Evolutionary conservation across 2,888 invertebrate genomes (phyloP).

Genomic region (Esperia sulphurella): DNA sequence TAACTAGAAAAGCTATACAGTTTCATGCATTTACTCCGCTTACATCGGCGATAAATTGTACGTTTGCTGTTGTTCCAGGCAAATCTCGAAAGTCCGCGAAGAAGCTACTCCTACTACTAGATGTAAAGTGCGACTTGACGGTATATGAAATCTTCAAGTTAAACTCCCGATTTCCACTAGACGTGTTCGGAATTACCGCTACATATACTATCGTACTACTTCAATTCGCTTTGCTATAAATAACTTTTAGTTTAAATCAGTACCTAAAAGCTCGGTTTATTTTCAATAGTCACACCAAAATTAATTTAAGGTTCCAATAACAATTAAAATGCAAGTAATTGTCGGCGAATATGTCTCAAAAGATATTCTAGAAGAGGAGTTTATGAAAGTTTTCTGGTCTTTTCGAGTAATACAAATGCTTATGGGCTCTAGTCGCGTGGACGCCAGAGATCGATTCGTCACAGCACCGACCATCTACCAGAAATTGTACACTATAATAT

Average conservation of each 20-base stretch:
- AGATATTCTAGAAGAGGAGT: slow-evolving; percentile 46
- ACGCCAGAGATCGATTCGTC: slow-evolving; percentile 38
- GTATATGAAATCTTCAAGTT: slow-evolving; percentile 48
- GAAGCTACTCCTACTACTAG: slow-evolving; percentile 38
- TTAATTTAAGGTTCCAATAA: no score
- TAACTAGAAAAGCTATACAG: not conserved
- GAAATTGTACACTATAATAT: slow-evolving; percentile 32
- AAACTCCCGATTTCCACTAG: slow-evolving; percentile 36
- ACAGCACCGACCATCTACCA: slow-evolving; percentile 36
- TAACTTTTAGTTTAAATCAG: no score
- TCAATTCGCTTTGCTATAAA: slow-evolving; percentile 42
- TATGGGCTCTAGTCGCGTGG: slow-evolving; percentile 41
- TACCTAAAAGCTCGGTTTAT: no score
- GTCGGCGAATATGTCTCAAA: slow-evolving; percentile 38
- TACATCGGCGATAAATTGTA: not conserved
- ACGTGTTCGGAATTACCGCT: slow-evolving; percentile 42
- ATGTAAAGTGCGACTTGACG: slow-evolving; percentile 38
- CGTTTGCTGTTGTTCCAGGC: slow-evolving; percentile 27
- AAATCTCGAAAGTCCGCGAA: slow-evolving; percentile 37
- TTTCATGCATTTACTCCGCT: not conserved
- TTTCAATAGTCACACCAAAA: no score
- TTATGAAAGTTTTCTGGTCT: slow-evolving; percentile 30
- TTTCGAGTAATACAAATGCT: slow-evolving; percentile 33
- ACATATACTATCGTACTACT: slow-evolving; percentile 52
- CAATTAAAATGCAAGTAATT: not conserved